A percentile compares a stretch with the other conserved stretches of the same genome.
phyloP scores from a whole-genome alignment of 2,888 invertebrate genomes.

The Dione juno region DNA sequence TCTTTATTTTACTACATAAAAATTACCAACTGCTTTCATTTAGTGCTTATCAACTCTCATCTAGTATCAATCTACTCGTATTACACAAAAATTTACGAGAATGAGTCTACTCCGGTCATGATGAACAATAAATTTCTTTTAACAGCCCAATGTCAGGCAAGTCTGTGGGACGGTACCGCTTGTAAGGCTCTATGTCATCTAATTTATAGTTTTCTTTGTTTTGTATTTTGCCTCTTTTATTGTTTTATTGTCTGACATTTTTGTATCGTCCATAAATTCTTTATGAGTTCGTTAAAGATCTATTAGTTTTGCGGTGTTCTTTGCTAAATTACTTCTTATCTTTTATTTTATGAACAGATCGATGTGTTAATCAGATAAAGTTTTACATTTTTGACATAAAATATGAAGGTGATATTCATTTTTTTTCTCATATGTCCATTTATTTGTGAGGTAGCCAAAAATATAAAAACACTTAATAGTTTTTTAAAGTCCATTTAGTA shows the following conservation, averaged over 20 bases:
- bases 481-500: background rate
- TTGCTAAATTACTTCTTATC: conserved; percentile 31
- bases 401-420: background rate
- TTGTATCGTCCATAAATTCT: conserved; percentile 31
- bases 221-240: conserved; percentile 46
- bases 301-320: conserved; percentile 37
- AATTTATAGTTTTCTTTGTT: conserved; percentile 51
- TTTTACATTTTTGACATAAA: background rate
- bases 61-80: conserved; percentile 74
- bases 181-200: conserved; percentile 44
- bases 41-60: conserved; percentile 68
- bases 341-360: conserved; percentile 16
- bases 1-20: conserved; percentile 55
- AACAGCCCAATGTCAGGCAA: conserved; percentile 66
- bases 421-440: background rate
- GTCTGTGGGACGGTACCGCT: conserved; percentile 46
- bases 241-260: conserved; percentile 46
- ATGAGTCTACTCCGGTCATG: conserved; percentile 65
- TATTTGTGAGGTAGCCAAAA: background rate
- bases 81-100: conserved; percentile 77
- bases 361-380: conserved; percentile 7
- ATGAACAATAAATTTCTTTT: conserved; percentile 77
- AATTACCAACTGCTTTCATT: conserved; percentile 74
- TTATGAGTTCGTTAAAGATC: conserved; percentile 38
- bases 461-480: background rate